Evolutionary conservation across 1,140 invertebrate species (phyloP).

Genomic region (Micrasema minimum): DNA sequence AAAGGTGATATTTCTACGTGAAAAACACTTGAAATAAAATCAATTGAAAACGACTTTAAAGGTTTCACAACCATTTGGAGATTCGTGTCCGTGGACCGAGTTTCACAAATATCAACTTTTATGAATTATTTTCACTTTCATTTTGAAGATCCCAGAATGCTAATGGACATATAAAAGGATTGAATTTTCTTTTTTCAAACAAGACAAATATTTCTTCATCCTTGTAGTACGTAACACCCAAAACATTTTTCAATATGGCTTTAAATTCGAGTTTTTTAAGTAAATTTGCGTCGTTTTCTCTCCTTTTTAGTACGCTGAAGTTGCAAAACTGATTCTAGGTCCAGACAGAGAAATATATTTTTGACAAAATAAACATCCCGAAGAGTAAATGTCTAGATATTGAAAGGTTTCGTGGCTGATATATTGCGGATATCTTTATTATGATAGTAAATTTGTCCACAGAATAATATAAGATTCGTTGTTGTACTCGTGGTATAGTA

Average conservation of each 20-base stretch:
- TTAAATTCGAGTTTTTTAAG: constrained; percentile 32
- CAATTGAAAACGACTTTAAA: constrained; percentile 33
- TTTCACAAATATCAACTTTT: constrained; percentile 3
- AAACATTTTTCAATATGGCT: constrained; percentile 27
- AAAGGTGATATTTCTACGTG: constrained; percentile 30
- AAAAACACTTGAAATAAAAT: constrained; percentile 30
- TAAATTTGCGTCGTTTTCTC: constrained; percentile 1
- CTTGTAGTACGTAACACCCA: not conserved
- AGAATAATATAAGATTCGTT: constrained; percentile 12
- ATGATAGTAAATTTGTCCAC: constrained; percentile 29
- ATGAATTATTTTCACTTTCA: constrained; percentile 27
- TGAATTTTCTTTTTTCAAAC: constrained; percentile 17
- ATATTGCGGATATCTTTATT: constrained; percentile 6
- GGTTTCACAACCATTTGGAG: constrained; percentile 11
- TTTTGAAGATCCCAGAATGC: constrained; percentile 24
- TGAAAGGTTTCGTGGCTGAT: constrained; percentile 3
- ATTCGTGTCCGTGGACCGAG: not conserved
- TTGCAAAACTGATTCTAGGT: constrained; percentile 9
- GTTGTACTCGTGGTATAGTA: not conserved
- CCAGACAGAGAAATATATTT: constrained; percentile 34
- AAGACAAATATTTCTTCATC: constrained; percentile 20
- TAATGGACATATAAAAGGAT: constrained; percentile 11
- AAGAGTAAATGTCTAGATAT: constrained; percentile 10
- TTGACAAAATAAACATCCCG: constrained; percentile 17
- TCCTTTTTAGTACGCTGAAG: constrained; percentile 17